Conservation (phyloP, 2,888 invertebrate genomes). For the Lissocephala sabroskyi region DNA sequence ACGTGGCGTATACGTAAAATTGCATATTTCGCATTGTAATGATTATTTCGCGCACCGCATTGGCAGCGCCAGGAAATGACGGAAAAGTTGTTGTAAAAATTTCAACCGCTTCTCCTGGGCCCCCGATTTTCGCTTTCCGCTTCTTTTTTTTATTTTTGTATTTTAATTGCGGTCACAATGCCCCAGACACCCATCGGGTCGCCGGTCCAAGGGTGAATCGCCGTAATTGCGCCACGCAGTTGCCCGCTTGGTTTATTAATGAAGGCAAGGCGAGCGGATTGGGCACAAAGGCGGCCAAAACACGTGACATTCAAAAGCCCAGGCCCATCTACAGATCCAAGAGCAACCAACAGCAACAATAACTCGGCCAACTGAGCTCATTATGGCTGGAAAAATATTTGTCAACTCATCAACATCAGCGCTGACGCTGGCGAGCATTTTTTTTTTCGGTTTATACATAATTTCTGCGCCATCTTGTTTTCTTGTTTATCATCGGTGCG, state of each 20-base stretch:
- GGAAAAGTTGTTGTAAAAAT: not conserved
- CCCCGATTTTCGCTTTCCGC: not conserved
- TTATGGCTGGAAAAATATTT: slow-evolving; percentile 60
- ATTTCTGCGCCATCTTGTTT: slow-evolving; percentile 23
- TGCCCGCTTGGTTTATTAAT: slow-evolving; percentile 26
- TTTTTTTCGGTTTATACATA: not conserved
- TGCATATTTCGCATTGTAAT: slow-evolving; percentile 1
- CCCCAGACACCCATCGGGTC: not conserved
- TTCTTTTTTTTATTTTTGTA: slow-evolving; percentile 1
- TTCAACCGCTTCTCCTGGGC: not conserved
- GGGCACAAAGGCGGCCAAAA: not conserved
- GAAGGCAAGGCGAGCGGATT: slow-evolving; percentile 20
- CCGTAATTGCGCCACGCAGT: slow-evolving; percentile 49
- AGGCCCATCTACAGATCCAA: slow-evolving; percentile 16
- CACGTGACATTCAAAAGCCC: not conserved
- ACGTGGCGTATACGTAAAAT: not conserved
- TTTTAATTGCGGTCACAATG: slow-evolving; percentile 7
- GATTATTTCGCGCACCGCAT: too few species aligned
- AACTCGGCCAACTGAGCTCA: slow-evolving; percentile 34
- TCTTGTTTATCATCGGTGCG: too few species aligned
- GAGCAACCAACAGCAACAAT: slow-evolving; percentile 4
- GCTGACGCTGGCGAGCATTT: slow-evolving; percentile 4
- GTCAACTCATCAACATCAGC: slow-evolving; percentile 55
- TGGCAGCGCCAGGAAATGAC: too few species aligned
- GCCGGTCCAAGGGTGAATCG: slow-evolving; percentile 23